Percentiles rank a stretch among this genome's conserved stretches.
These are phyloP conservation scores for Microchrysa polita DNA, from an alignment of 2,888 invertebrate genomes.

Conservation along the genomic window DNA sequence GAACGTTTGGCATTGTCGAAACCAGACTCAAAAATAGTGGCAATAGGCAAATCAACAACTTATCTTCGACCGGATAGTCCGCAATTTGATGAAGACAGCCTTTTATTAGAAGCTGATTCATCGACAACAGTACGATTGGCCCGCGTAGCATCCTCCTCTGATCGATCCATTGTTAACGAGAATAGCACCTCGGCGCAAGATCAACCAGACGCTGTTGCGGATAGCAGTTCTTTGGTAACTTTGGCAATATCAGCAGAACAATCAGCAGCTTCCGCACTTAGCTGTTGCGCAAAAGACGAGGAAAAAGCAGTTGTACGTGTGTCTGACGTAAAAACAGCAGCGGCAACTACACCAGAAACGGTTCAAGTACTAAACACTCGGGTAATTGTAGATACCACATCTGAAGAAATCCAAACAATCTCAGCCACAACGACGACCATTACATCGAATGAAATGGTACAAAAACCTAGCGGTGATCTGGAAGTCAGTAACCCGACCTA, in stretches of 20 bases:
- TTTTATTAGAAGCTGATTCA: background rate
- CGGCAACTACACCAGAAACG: background rate
- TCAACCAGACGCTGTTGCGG: background rate
- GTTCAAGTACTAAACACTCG: constrained; percentile 14
- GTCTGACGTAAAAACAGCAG: no score
- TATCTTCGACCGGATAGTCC: background rate
- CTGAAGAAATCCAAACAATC: constrained; percentile 13
- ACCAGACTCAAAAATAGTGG: constrained; percentile 9
- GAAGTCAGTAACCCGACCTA: constrained; percentile 58
- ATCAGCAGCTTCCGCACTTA: constrained; percentile 14
- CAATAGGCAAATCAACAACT: background rate
- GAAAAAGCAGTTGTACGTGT: background rate
- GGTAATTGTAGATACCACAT: constrained; percentile 23
- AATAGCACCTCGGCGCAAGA: background rate
- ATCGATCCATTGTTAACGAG: background rate
- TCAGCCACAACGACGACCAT: constrained; percentile 45
- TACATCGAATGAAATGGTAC: constrained; percentile 54
- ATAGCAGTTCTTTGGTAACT: background rate
- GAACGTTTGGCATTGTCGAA: background rate
- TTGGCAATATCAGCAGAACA: constrained; percentile 7
- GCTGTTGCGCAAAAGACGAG: background rate
- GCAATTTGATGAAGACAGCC: background rate
- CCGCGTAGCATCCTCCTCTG: background rate
- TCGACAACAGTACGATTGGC: background rate
- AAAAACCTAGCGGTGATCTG: constrained; percentile 55